Evolutionary conservation across 37 sponge, comb jelly and placozoan species (phyloP), one percentile per base, ranked within the genome.

Genomic region (Oscarella lobularis): DNA sequence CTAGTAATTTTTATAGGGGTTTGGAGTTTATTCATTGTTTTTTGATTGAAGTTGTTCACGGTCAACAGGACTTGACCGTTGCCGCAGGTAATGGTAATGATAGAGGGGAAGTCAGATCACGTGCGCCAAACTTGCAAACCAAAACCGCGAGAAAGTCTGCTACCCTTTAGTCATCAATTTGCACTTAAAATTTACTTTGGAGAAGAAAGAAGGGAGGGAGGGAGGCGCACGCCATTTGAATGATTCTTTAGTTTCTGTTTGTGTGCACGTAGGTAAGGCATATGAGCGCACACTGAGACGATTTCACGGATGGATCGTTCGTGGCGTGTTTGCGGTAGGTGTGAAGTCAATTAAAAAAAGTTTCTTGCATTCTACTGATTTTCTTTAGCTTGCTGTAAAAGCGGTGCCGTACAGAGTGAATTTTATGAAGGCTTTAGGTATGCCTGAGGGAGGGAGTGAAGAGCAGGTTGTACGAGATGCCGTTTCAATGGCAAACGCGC

Each of bases 251-350:
- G n/a, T n/a, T n/a, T 35, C 1, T 34, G 31, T 71, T 38, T 40
- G 33, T 73, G 35, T 73, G 2, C 69, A n/a, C n/a, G 35, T 73
- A 86, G 89, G 83, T 9, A 85, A 79, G 32, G 92, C 92, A 0
- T 91, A 91, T 73, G 76, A 54, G 35, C 38, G 79, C 36, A 77
- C 86, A 20, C 80, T 91, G 2, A 60, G 86, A 3, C 77, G 38
- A 60, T 68, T 75, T 41, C 92, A 91, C 68, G 76, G 78, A 75
- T 91, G 89, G 89, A 72, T 91, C 39, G 86, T 91, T 38, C 73
- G 89, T 33, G 89, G 92, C 39, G 39, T 91, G n/a, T 91, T 91
- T 48, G 67, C 71, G 48, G 92, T 91, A 72, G 85, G 88, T n/a
- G 35, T 77, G n/a, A 29, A 38, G 30, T 41, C 39, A 1, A 37